Evolutionary conservation across 2,888 invertebrate species (phyloP), one percentile per base, ranked within the genome.

Genomic region (Parnassius smintheus): DNA sequence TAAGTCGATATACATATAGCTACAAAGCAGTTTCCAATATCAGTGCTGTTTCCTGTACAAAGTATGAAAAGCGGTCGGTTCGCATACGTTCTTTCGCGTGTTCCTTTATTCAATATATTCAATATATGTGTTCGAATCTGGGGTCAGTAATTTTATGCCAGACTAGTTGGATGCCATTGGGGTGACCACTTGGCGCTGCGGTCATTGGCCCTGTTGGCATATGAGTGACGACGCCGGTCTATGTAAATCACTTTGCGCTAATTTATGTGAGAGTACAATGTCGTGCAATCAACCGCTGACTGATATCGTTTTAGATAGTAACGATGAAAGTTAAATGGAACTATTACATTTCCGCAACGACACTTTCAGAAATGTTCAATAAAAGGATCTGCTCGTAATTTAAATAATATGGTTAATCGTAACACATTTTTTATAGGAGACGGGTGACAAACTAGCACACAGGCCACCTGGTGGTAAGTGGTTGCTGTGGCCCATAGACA

Each of bases 201-300:
- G 87, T 86, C 86, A 80, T 78, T 75, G 83, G 78, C 84, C 83
- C 82, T 80, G 75, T 76, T 75, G 75, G 75, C 73, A 73, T 72
- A 76, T 73, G 75, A 76, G 66, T 74, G 70, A 69, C 72, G 72
- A 74, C 76, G 76, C 75, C 75, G 73, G 72, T 80, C 74, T 76
- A 82, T 84, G 82, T 77, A 84, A 86, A 85, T 85, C 76, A 72
- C 66, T 76, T 72, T 72, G 74, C 69, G 78, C 79, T 81, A 81
- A 86, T 83, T 82, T 74, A 77, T 76, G 72, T 72, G 74, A 75
- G 74, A 79, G 75, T 75, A 75, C 77, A 78, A 75, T 73, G 71
- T 67, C 69, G 68, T 70, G 69, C 58, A 61, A 68, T 64, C 51
- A 55, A 18, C 58, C 49, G 18, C 11, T 45, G 42, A 35, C n/a